phyloP scores from a whole-genome alignment of 2,113 vertebrate genomes.

The Oryzias javanicus region DNA sequence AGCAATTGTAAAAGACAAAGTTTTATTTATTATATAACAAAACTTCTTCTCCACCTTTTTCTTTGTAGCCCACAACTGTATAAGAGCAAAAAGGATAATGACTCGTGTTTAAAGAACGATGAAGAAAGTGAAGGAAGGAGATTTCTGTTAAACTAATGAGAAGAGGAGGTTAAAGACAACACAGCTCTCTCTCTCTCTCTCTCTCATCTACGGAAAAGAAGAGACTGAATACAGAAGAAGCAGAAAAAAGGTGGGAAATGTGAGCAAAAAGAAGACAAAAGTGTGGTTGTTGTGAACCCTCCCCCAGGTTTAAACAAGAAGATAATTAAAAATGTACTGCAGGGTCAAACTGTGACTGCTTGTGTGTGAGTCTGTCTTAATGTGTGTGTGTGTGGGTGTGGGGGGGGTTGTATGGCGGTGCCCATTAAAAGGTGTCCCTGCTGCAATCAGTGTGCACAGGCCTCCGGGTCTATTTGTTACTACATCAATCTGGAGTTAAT shows the following conservation, averaged over 20 bases:
- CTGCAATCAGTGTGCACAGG: conserved; percentile 62
- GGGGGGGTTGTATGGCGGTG: conserved; percentile 11
- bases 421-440: conserved; percentile 70
- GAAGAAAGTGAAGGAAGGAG: neutral
- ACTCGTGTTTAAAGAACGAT: conserved; percentile 31
- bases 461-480: conserved; percentile 62
- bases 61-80: conserved; percentile 11
- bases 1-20: too few relatives aligned
- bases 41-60: conserved; percentile 9
- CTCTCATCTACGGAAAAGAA: neutral
- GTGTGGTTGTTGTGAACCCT: conserved; percentile 37
- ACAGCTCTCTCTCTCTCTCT: too few relatives aligned
- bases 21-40: too few relatives aligned
- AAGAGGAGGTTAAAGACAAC: neutral
- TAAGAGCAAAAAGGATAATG: conserved; percentile 37
- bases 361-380: neutral
- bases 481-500: conserved; percentile 65
- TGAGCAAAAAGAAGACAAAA: conserved; percentile 18
- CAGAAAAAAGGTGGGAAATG: neutral
- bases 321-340: conserved; percentile 70
- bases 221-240: neutral
- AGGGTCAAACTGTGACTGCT: conserved; percentile 43
- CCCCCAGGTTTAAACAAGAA: conserved; percentile 66
- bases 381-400: neutral
- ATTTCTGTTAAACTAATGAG: neutral